Evolutionary conservation across 2,797 vertebrate genomes (phyloP).

Genomic region (Apodemus agrarius): DNA sequence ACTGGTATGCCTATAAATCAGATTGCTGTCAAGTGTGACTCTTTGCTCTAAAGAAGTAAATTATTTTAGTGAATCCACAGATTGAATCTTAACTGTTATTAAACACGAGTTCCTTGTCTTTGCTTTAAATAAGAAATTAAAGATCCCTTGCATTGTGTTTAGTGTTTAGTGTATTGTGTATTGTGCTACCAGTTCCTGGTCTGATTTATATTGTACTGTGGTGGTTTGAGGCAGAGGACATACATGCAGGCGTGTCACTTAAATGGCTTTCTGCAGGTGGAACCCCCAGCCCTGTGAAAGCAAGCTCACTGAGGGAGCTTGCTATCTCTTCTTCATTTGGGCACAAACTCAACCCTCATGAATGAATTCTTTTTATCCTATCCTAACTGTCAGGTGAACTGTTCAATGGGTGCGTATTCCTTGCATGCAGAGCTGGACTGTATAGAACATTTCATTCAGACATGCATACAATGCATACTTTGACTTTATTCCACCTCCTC

Average conservation of each 20-base stretch:
- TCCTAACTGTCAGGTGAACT: constrained; percentile 31
- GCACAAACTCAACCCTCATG: background rate
- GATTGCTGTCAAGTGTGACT: background rate
- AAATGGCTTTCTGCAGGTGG: background rate
- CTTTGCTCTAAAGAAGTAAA: background rate
- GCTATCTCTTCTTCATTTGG: background rate
- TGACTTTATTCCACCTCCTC: background rate
- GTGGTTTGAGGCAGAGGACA: background rate
- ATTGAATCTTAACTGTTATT: background rate
- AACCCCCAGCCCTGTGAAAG: background rate
- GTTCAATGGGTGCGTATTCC: background rate
- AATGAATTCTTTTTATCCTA: constrained; percentile 4
- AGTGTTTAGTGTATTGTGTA: background rate
- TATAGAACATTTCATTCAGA: background rate
- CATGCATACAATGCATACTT: background rate
- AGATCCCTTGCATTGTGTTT: background rate
- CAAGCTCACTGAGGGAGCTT: background rate
- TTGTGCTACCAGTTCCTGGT: background rate
- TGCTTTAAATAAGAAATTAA: background rate
- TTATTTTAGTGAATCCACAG: background rate
- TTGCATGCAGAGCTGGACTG: background rate
- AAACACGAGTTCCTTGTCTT: constrained; percentile 7
- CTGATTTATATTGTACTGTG: background rate
- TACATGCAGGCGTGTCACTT: background rate
- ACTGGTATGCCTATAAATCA: background rate